phyloP scores from a whole-genome alignment of 2,888 invertebrate genomes.

The Oxycera nigricornis region DNA sequence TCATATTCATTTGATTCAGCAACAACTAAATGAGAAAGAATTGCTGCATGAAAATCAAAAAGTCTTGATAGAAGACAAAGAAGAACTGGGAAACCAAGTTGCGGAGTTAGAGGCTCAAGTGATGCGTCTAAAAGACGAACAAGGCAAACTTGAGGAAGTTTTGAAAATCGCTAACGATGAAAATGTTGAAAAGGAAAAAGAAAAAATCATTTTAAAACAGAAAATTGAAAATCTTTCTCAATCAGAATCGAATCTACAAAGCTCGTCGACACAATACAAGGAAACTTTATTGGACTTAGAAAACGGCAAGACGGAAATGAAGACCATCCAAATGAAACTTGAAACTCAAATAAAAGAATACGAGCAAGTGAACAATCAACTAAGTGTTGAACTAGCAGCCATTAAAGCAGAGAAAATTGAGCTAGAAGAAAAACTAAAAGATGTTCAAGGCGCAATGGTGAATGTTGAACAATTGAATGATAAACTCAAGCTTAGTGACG shows the following conservation, averaged over 20 bases:
- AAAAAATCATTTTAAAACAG: not conserved
- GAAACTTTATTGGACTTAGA: not conserved
- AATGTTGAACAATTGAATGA: constrained; percentile 41
- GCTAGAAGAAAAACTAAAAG: constrained; percentile 12
- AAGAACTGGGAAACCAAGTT: not conserved
- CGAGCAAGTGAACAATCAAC: not conserved
- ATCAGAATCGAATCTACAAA: not conserved
- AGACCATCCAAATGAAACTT: not conserved
- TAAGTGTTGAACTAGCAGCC: not conserved
- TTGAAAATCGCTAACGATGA: not conserved
- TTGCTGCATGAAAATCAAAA: too few relatives aligned
- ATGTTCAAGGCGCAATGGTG: not conserved
- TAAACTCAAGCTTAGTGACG: constrained; percentile 27
- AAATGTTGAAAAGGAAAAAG: not conserved
- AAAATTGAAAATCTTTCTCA: not conserved
- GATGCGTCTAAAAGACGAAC: not conserved
- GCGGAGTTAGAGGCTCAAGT: too few relatives aligned
- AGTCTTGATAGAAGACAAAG: too few relatives aligned
- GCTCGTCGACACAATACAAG: not conserved
- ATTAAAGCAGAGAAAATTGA: not conserved
- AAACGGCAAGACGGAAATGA: not conserved
- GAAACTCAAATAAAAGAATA: not conserved
- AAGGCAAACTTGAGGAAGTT: not conserved
- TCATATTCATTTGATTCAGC: not conserved
- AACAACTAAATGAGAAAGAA: not conserved